phyloP scores from a whole-genome alignment of 2,888 invertebrate genomes.

The Ophion obscuratus region DNA sequence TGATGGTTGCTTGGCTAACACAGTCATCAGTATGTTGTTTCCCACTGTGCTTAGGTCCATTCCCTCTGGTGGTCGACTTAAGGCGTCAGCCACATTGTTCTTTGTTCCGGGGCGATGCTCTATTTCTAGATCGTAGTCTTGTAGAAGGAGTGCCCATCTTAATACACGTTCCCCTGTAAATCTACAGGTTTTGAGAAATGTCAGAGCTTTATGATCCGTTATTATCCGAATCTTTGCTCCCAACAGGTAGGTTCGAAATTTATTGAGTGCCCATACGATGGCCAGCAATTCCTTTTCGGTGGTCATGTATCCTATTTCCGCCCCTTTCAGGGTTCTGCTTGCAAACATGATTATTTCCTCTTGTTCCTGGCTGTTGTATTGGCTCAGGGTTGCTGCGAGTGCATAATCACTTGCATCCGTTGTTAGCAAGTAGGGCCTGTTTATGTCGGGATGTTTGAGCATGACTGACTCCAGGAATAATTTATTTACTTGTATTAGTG shows the following conservation, averaged over 20 bases:
- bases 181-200: not conserved
- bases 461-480: not conserved
- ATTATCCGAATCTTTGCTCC: not conserved
- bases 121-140: not conserved
- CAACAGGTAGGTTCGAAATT: slow-evolving; percentile 1
- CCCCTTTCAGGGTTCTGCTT: not conserved
- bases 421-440: not conserved
- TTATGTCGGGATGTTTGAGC: not conserved
- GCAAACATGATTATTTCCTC: not conserved
- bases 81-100: not conserved
- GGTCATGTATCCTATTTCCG: not conserved
- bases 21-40: not conserved
- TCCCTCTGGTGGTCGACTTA: not conserved
- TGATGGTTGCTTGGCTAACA: not conserved
- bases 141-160: not conserved
- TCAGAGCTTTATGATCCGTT: not conserved
- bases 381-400: not conserved
- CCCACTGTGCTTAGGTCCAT: not conserved
- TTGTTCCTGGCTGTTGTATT: not conserved
- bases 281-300: slow-evolving; percentile 4
- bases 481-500: not conserved
- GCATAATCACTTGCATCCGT: not conserved
- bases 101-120: not conserved
- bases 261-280: not conserved
- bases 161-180: not conserved